A percentile compares a stretch with the other conserved stretches of the same genome.
Conservation (phyloP, 2,888 invertebrate species). For the Resseliella maxima region DNA sequence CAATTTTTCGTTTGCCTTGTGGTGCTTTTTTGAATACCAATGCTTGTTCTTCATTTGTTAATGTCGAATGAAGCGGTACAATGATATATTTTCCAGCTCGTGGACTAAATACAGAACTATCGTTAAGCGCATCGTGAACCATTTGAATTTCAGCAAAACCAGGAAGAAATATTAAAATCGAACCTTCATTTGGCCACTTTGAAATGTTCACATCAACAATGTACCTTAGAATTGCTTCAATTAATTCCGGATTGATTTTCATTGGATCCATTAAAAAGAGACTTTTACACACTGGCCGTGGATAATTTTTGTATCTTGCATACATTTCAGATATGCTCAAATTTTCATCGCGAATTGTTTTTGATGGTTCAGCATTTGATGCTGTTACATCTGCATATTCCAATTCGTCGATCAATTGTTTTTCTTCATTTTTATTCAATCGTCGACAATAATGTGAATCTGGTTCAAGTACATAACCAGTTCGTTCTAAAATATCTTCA, state of each 20-base stretch:
- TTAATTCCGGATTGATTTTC: conserved; percentile 81
- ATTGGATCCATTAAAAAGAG: conserved; percentile 81
- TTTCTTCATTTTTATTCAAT: conserved; percentile 72
- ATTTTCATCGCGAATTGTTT: conserved; percentile 77
- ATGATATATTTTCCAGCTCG: conserved; percentile 74
- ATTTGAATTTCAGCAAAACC: conserved; percentile 83
- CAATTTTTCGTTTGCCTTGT: conserved; percentile 83
- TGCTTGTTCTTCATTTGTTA: conserved; percentile 86
- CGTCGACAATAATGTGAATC: conserved; percentile 72
- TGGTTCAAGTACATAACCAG: conserved; percentile 73
- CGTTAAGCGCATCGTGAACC: conserved; percentile 75
- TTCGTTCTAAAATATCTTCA: conserved; percentile 81
- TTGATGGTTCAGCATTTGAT: conserved; percentile 71
- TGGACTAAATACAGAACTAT: conserved; percentile 74
- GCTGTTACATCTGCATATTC: conserved; percentile 73
- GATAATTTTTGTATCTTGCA: conserved; percentile 76
- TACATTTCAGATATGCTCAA: conserved; percentile 75
- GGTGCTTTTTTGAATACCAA: conserved; percentile 78
- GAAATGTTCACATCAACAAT: conserved; percentile 76
- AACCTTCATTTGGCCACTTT: conserved; percentile 70
- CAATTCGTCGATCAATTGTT: conserved; percentile 74
- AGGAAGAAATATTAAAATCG: conserved; percentile 83
- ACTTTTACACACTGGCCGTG: conserved; percentile 76
- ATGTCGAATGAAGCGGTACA: conserved; percentile 86
- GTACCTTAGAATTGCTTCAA: conserved; percentile 77